Conservation (phyloP, 2,113 vertebrate species). For the Grantiella picta region DNA sequence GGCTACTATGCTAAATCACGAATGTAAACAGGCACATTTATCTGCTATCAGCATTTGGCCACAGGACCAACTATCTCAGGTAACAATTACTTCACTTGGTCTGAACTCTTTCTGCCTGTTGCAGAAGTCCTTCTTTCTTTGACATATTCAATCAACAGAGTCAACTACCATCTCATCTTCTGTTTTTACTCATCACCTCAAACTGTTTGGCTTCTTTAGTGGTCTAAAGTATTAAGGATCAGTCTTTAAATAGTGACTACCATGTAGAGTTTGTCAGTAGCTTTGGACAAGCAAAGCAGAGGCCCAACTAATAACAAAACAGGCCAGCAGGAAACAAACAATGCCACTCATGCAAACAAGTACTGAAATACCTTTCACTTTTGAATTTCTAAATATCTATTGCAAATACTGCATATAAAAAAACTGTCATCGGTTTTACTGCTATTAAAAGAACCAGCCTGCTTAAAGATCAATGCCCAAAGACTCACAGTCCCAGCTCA, state of each 20-base stretch:
- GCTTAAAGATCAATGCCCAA: not conserved
- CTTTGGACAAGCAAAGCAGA: not conserved
- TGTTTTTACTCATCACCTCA: not conserved
- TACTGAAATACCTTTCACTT: not conserved
- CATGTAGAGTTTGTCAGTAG: not conserved
- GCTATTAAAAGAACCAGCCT: accelerated
- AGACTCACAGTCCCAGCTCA: not conserved
- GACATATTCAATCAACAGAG: not conserved
- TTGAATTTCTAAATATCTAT: not conserved
- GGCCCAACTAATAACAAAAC: not conserved
- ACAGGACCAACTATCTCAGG: not conserved
- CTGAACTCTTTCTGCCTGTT: not conserved
- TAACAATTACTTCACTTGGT: not conserved
- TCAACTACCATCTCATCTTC: not conserved
- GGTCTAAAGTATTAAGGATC: not conserved
- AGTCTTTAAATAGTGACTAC: not conserved
- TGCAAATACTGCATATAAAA: not conserved
- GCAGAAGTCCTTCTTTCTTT: not conserved
- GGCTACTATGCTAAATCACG: not conserved
- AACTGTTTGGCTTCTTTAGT: not conserved
- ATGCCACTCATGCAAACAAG: not conserved
- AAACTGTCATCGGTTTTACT: not conserved
- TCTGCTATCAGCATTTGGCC: not conserved
- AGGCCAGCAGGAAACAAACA: not conserved
- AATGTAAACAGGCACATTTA: not conserved